A percentile compares a stretch with the other conserved stretches of the same genome.
Evolutionary conservation across 2,797 vertebrate species (phyloP).

Genomic region (Nannoperca australis): DNA sequence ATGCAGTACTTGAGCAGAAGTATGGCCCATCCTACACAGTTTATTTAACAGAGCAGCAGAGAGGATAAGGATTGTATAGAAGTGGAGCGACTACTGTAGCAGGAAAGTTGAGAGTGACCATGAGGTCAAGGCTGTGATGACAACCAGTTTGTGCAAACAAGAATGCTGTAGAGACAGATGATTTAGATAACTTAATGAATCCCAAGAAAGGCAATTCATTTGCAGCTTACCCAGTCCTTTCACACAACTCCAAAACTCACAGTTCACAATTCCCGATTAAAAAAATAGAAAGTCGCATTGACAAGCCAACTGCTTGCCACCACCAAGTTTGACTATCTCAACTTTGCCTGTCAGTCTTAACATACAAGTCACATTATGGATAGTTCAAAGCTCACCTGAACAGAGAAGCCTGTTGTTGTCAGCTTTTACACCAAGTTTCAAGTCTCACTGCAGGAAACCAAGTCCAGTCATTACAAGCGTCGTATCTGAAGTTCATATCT

Average conservation of each 20-base stretch:
- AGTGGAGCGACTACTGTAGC: not conserved
- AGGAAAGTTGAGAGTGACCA: not conserved
- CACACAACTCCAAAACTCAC: not conserved
- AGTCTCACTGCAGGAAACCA: not conserved
- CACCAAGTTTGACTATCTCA: not conserved
- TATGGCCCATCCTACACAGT: not conserved
- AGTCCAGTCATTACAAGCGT: not conserved
- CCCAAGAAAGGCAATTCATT: too few species aligned
- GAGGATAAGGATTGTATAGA: not conserved
- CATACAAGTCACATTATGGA: not conserved
- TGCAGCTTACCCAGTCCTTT: too few species aligned
- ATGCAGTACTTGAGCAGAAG: not conserved
- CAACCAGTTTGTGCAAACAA: not conserved
- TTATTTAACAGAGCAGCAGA: not conserved
- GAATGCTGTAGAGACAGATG: not conserved
- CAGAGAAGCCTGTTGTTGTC: constrained; percentile 7
- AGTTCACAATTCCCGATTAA: constrained; percentile 4
- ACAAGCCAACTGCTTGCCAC: constrained; percentile 4
- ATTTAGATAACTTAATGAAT: too few species aligned
- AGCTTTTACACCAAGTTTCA: not conserved
- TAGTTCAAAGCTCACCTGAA: not conserved
- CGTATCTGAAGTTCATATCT: not conserved
- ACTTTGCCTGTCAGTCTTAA: not conserved
- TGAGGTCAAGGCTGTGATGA: not conserved
- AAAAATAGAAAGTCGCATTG: not conserved